Percentiles rank a stretch among this genome's conserved stretches.
phyloP scores from a whole-genome alignment of 2,113 vertebrate species.

The Aviceda subcristata region DNA sequence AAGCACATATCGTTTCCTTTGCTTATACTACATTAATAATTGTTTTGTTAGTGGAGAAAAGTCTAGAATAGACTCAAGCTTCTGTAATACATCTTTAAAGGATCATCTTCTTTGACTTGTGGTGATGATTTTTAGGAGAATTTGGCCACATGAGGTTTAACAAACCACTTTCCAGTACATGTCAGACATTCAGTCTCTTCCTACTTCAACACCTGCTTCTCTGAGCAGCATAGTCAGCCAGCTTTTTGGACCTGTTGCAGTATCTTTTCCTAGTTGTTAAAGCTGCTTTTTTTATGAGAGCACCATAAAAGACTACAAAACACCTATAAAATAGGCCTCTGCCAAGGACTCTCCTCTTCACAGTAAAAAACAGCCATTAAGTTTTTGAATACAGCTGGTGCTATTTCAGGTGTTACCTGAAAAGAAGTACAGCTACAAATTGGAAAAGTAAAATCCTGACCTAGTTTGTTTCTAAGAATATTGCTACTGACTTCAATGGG shows the following conservation, averaged over 20 bases:
- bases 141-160: neutral
- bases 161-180: neutral
- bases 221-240: neutral
- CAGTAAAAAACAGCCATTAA: neutral
- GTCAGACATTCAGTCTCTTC: neutral
- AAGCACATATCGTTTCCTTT: neutral
- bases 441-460: neutral
- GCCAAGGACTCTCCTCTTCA: neutral
- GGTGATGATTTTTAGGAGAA: neutral
- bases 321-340: neutral
- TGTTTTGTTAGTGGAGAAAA: neutral
- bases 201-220: neutral
- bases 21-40: neutral
- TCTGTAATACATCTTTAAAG: neutral
- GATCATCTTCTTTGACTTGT: neutral
- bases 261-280: neutral
- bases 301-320: neutral
- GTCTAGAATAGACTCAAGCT: neutral
- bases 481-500: neutral
- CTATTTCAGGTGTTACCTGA: neutral
- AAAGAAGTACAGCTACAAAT: neutral
- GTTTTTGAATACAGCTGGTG: constrained; percentile 9
- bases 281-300: neutral
- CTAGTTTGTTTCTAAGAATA: neutral
- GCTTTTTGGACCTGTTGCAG: neutral